Base-by-base conservation (phyloP, 2,797 vertebrate species). In the Hozukius guyotensis region DNA sequence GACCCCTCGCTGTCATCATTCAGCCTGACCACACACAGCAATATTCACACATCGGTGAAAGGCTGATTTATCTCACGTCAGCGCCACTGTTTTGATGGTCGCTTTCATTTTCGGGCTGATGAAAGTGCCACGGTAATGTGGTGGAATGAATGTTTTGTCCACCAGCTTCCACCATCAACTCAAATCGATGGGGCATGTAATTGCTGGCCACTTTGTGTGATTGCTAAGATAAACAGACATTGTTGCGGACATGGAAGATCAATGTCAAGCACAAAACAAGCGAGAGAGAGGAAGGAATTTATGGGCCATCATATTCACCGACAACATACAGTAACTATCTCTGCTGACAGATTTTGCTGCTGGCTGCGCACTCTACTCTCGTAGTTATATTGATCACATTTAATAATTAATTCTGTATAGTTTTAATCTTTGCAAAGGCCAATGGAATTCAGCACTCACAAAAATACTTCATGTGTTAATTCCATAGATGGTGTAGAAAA, bases 141-240 rank as follows among this genome's bases (percentile, higher is more conserved):
- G 75, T 80, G 91, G 89, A 93, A 92, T 91, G 87, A 93, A 93
- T 88, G 87, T 80, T 93, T 92, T 93, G 91, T 93, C 84, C 90
- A 88, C 34, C 84, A 60, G 87, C 87, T 84, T 89, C 86, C 83
- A 86, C 84, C 87, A 87, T 91, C 89, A 88, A 84, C 84, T 87
- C 82, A 90, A 91, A 92, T 92, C 90, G 90, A 94, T 92, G 92
- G 86, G 84, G 86, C 92, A 87, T 93, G 90, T 94, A 95, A 94
- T 94, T 94, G 92, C 81, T 29, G 88, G 85, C 87, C 91, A 94
- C 91, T 94, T 94, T 93, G 84, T 90, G 90, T 80, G 91, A 94
- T 92, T 93, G 92, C 89, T 85, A 90, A 89, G 93, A 92, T 93
- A 94, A 94, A 94, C 88, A 92, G 87, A 92, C 90, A 89, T 89